phyloP scores from a whole-genome alignment of 1,140 invertebrate genomes.

The Cotesia typhae region DNA sequence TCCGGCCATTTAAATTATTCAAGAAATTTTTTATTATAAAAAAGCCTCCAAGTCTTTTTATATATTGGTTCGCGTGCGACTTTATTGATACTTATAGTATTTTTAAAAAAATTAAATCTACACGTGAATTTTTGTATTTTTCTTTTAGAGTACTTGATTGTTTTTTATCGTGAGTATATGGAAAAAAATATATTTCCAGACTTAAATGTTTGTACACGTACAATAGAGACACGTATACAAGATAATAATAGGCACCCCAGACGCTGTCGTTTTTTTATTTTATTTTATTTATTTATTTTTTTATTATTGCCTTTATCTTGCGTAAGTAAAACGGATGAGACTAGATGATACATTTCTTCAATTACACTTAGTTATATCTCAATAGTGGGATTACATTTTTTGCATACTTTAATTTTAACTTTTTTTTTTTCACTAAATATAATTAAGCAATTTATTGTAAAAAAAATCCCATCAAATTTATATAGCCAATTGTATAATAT shows the following conservation, averaged over 20 bases:
- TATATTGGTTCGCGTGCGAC: slow-evolving; percentile 10
- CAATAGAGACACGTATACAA: slow-evolving; percentile 7
- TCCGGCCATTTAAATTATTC: slow-evolving; percentile 1
- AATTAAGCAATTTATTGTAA: background rate
- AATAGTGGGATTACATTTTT: slow-evolving; percentile 4
- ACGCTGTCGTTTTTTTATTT: background rate
- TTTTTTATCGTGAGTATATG: too few relatives aligned
- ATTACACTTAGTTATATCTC: slow-evolving; percentile 16
- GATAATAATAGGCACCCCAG: slow-evolving; percentile 30
- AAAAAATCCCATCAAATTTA: too few relatives aligned
- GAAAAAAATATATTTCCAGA: background rate
- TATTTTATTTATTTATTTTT: background rate
- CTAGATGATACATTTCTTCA: slow-evolving; percentile 27
- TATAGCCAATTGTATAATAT: too few relatives aligned
- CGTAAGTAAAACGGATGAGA: slow-evolving; percentile 19
- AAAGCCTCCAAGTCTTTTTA: slow-evolving; percentile 15
- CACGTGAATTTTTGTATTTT: slow-evolving; percentile 7
- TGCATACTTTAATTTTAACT: slow-evolving; percentile 1
- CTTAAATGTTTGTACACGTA: slow-evolving; percentile 18
- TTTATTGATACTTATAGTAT: background rate
- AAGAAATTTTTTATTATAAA: slow-evolving; percentile 18
- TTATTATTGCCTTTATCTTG: slow-evolving; percentile 22
- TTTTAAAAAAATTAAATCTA: background rate
- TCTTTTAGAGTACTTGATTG: background rate
- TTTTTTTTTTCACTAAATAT: slow-evolving; percentile 7